A percentile compares a stretch with the other conserved stretches of the same genome.
Evolutionary conservation across 2,113 vertebrate genomes (phyloP).

Genomic region (Brienomyrus longianalis): DNA sequence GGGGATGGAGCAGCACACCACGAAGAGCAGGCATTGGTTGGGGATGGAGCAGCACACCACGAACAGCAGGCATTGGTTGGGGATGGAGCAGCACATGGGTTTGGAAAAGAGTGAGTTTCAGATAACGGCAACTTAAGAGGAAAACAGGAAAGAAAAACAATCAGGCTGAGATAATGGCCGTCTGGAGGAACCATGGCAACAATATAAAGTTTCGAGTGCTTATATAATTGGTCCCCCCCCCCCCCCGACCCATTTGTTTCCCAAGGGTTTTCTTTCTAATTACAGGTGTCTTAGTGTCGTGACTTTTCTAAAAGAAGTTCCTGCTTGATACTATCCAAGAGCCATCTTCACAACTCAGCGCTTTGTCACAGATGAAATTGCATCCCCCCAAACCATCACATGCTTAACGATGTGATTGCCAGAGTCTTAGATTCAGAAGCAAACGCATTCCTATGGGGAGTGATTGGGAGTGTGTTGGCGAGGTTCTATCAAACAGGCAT

Average conservation of each 20-base stretch:
- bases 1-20: too few relatives aligned
- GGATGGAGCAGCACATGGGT: slow-evolving; percentile 35
- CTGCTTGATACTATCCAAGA: slow-evolving; percentile 19
- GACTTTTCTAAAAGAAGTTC: not conserved
- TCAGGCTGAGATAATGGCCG: slow-evolving; percentile 23
- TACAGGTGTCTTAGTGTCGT: slow-evolving; percentile 39
- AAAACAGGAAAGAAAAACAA: slow-evolving; percentile 23
- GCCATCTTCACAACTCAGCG: not conserved
- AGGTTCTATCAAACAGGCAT: not conserved
- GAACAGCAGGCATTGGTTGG: slow-evolving; percentile 19
- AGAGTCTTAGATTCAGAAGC: not conserved
- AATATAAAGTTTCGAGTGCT: not conserved
- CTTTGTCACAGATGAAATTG: not conserved
- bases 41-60: not conserved
- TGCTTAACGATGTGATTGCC: not conserved
- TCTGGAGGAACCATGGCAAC: slow-evolving; percentile 38
- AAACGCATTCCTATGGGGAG: not conserved
- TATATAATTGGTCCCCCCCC: slow-evolving; percentile 35
- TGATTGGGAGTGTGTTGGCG: not conserved
- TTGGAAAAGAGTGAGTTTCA: slow-evolving; percentile 44
- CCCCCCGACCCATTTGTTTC: slow-evolving; percentile 28
- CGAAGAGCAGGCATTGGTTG: too few relatives aligned
- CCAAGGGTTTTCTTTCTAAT: slow-evolving; percentile 44
- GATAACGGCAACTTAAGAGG: slow-evolving; percentile 47
- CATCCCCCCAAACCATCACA: not conserved